Evolutionary conservation across 2,888 invertebrate genomes (phyloP), one percentile per base, ranked within the genome.

Genomic region (Coenonympha glycerion): DNA sequence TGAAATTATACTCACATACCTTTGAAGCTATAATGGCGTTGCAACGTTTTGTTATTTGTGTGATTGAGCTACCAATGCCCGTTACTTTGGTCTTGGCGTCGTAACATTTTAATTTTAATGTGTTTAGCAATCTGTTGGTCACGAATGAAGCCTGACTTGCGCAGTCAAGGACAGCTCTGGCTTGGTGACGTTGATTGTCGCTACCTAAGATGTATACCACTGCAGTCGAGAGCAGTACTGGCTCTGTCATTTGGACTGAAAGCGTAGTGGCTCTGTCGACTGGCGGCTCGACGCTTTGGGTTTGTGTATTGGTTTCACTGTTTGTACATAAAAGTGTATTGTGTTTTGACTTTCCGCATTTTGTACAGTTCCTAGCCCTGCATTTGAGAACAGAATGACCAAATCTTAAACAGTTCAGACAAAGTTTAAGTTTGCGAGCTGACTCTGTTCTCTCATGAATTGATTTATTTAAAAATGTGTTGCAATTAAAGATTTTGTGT

Each of bases 71-170:
- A 21, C 21, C 3, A 21, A 21, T 21, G 21, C 21, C 21, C 21
- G 21, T 21, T 3, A 21, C 5, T 21, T 3, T 4, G 3, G 21
- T 21, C 21, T 21, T 5, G 3, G 21, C 5, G 21, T 21, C 5
- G 21, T 21, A 21, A 5, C 21, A 4, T 21, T 3, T 5, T 5
- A 21, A 21, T 5, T 5, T 5, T 21, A 21, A n/a, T n/a, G n/a
- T n/a, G n/a, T n/a, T n/a, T n/a, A n/a, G n/a, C n/a, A n/a, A n/a
- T n/a, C n/a, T n/a, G 21, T 21, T 21, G 3, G 41, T 49, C 34
- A 42, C 21, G 33, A 49, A 34, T 1, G 39, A 26, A 33, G 34
- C 42, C 4, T 42, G 42, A 5, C 42, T 42, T n/a, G 11, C 39
- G 18, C 24, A 22, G 13, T 39, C 39, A 8, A 39, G 39, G 11